Base-by-base conservation (phyloP, 2,888 invertebrate species). In the Eilema caniola region DNA sequence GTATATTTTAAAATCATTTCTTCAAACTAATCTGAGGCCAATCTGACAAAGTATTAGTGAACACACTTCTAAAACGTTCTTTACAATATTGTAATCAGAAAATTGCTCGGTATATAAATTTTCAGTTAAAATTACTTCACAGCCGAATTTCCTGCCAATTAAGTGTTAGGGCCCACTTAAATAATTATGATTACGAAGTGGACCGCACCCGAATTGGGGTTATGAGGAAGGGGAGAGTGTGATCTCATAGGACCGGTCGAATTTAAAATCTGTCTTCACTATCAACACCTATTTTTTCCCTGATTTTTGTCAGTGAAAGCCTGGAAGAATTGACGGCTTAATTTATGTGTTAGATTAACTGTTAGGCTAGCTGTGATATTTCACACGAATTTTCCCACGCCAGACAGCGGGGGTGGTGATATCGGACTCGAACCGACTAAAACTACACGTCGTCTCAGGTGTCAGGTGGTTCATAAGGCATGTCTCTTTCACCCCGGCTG, bases 71-170 rank as follows among this genome's bases (percentile, higher is more conserved):
- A 16, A 8, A 53, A 53, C n/a, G n/a, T 53, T 53, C 53, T 2
- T n/a, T 10, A 53, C 53, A 53, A 53, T n/a, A 8, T 53, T 53
- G 53, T 53, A 53, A 2, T 3, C 10, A 53, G n/a, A 53, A 24
- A 11, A 53, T 10, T 53, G n/a, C 8, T 5, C 20, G 20, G 47
- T 47, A 47, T 47, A 47, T 47, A 47, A 47, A 20, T 53, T 53
- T n/a, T 53, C 8, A 53, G 53, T 53, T n/a, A 8, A 59, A 59
- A 59, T 24, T 59, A 59, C 25, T 24, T 59, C 25, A 59, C 16
- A 25, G 59, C 53, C n/a, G n/a, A 53, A 53, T 53, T 53, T n/a
- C 53, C 53, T 53, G 53, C 53, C 53, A 53, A 53, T 53, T 53
- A 53, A 53, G n/a, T 53, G 53, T 53, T 10, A 53, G 8, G 53